Base-by-base conservation (phyloP, 2,797 vertebrate species). In the Girardinus metallicus region DNA sequence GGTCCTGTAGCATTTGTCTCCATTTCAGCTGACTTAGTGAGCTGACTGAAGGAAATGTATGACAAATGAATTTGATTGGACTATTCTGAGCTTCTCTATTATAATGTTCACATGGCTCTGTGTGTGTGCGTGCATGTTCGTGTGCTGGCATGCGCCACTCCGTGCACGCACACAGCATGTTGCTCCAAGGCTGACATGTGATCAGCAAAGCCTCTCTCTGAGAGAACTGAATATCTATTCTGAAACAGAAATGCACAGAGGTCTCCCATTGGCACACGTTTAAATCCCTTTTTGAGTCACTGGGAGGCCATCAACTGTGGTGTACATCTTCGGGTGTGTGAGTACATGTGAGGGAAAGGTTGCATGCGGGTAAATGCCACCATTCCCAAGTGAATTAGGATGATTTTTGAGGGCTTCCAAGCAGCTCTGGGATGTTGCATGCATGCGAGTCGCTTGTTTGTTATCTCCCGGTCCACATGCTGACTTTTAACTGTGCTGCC, bases 381-480 rank as follows among this genome's bases (percentile, higher is more conserved):
- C 66, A 75, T 90, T 88, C 92, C 90, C 92, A 74, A 75, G 88
- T 84, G 91, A 92, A 91, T 86, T 84, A 78, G 72, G 77, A 64
- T 84, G 81, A 90, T 88, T 85, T 44, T 85, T 80, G 55, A 87
- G 83, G 73, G 80, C 80, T 90, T 93, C 82, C 79, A 90, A 87
- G 84, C 76, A 84, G 83, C 86, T 74, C 83, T 0, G 80, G 74
- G 77, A 89, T 86, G 73, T 47, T 72, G 76, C 75, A 77, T 79
- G 82, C 84, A 85, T 82, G 80, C 53, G 79, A 83, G 84, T 92
- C 71, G 86, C 74, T 83, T 13, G 77, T 87, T 85, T 88, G 84
- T 92, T 94, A 94, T 95, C 91, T 92, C 81, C 46, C 75, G 16
- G 79, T 89, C 85, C 93, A 94, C 90, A 90, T 86, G 89, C 85